phyloP scores from a whole-genome alignment of 2,113 vertebrate species.

The Ochotona curzoniae region DNA sequence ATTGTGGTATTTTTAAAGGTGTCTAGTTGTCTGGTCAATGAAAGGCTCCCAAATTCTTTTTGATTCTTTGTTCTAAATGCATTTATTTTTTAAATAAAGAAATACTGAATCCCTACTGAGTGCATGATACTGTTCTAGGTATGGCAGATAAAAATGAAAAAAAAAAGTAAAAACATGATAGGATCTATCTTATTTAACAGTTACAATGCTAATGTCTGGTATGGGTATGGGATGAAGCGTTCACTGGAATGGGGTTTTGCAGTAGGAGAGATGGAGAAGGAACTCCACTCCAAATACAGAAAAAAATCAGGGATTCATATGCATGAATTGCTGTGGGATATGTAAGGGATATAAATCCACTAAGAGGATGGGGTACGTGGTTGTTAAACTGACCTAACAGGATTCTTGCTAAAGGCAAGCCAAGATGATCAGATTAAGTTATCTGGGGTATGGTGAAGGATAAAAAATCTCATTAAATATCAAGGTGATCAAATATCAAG shows the following conservation, averaged over 20 bases:
- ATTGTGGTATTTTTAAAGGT: not conserved
- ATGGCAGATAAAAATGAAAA: not conserved
- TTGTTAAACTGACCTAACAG: slow-evolving; percentile 11
- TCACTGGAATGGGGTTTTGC: not conserved
- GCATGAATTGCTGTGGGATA: not conserved
- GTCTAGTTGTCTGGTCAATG: not conserved
- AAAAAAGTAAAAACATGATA: not conserved
- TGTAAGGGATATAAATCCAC: not conserved
- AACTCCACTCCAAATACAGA: not conserved
- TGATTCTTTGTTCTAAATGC: slow-evolving; percentile 35
- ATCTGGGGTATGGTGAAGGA: not conserved
- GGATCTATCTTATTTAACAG: not conserved
- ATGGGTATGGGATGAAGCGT: not conserved
- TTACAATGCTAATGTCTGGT: not conserved
- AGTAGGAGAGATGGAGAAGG: not conserved
- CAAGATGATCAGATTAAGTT: not conserved
- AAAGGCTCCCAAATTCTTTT: not conserved
- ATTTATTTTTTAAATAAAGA: not conserved
- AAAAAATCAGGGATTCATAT: not conserved
- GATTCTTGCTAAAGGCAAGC: not conserved
- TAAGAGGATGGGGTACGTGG: not conserved
- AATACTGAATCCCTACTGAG: not conserved
- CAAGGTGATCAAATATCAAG: not conserved
- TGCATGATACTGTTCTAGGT: not conserved
- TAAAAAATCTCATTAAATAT: slow-evolving; percentile 27